Conservation (phyloP, 2,888 invertebrate genomes). For the Gonocerus acuteangulatus region DNA sequence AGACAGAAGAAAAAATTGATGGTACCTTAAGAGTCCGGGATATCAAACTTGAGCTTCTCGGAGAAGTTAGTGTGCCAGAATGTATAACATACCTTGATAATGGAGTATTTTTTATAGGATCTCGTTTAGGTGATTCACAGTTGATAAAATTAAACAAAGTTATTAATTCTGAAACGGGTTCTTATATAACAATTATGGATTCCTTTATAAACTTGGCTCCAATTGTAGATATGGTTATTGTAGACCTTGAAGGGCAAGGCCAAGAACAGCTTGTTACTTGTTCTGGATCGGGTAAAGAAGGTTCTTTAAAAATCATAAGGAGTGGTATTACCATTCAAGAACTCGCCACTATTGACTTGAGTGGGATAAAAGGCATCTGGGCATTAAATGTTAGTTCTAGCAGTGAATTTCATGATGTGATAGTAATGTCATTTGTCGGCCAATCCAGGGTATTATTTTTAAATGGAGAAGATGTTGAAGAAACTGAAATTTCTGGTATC, state of each 20-base stretch:
- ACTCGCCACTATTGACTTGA: constrained; percentile 91
- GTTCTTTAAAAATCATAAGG: constrained; percentile 89
- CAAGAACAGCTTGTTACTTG: constrained; percentile 97
- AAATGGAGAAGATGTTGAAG: constrained; percentile 94
- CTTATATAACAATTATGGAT: constrained; percentile 90
- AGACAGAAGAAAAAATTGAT: constrained; percentile 69
- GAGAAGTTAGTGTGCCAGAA: constrained; percentile 88
- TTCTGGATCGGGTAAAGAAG: constrained; percentile 94
- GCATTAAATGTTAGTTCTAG: constrained; percentile 59
- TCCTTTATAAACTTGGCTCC: constrained; percentile 94
- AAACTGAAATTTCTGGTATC: constrained; percentile 88
- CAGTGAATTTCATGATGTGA: constrained; percentile 66
- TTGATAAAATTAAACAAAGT: constrained; percentile 78
- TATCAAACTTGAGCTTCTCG: constrained; percentile 81
- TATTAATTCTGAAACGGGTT: constrained; percentile 67
- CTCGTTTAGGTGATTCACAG: constrained; percentile 92
- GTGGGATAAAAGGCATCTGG: constrained; percentile 98
- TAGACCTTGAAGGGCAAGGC: constrained; percentile 90
- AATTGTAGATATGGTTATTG: constrained; percentile 94
- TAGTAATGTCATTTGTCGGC: constrained; percentile 92
- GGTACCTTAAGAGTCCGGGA: constrained; percentile 74
- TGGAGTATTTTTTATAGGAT: constrained; percentile 93
- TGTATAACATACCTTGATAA: constrained; percentile 97
- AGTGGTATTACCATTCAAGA: constrained; percentile 99
- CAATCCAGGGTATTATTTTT: constrained; percentile 85